Base-by-base conservation (phyloP, 1,140 invertebrate species). In the Heterodera carotae region DNA sequence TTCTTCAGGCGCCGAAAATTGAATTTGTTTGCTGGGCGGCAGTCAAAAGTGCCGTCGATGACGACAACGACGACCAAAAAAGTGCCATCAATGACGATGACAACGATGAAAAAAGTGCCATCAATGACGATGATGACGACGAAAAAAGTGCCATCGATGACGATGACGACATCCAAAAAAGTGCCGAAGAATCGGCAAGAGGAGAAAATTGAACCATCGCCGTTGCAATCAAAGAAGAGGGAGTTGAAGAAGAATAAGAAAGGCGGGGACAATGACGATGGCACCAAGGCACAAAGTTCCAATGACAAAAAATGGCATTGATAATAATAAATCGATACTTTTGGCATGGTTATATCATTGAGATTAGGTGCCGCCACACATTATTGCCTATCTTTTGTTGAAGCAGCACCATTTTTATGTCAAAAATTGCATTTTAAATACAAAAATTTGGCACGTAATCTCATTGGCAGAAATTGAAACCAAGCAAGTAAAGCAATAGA, bases 1-100 rank as follows among this genome's bases (percentile, higher is more conserved):
- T 66, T 66, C 29, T 66, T 66, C 62, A 27, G 33, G 29, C 62
- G 62, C n/a, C 62, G 62, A 66, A 43, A 43, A 43, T 10, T 12
- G 8, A 25, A 12, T 62, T 62, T 62, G 62, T 31, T 66, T 3
- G 7, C 0, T 34, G 62, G 62, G 6, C n/a, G 33, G 12, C 15
- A 66, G 33, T 29, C 62, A 34, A 29, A 56, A 56, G 48, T 56
- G 48, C 22, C 2, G 2, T 10, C 7, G 39, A 43, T 43, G 39
- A 12, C 39, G 2, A n/a, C n/a, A n/a, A n/a, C n/a, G n/a, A n/a
- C n/a, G n/a, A n/a, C 12, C 6, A 56, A 56, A 56, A 56, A 56
- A 53, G 48, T 53, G 48, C 48, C 48, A n/a, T n/a, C n/a, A n/a
- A n/a, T n/a, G n/a, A n/a, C n/a, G n/a, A n/a, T n/a, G n/a, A n/a